Conservation (phyloP, 2,113 vertebrate genomes). For the Channa argus region DNA sequence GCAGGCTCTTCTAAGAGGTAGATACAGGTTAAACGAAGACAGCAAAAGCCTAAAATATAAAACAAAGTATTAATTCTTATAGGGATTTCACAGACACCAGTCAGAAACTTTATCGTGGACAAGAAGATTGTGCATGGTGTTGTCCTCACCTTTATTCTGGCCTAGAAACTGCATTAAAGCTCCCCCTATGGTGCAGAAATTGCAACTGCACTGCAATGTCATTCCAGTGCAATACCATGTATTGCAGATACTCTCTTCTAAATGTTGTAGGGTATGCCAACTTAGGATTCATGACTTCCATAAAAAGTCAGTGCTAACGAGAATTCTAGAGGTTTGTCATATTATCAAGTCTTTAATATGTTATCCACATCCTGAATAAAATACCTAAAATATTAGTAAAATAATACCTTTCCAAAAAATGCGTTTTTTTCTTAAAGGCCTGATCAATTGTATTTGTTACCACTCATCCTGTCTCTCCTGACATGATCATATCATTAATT, state of each 20-base stretch:
- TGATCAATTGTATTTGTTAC: conserved; percentile 1
- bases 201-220: conserved; percentile 40
- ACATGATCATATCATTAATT: conserved; percentile 19
- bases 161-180: conserved; percentile 48
- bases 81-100: conserved; percentile 4
- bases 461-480: neutral
- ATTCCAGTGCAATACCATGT: conserved; percentile 25
- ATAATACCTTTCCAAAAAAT: neutral
- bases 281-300: neutral
- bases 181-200: conserved; percentile 74
- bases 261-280: neutral
- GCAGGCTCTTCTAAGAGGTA: neutral
- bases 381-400: neutral
- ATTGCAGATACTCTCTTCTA: conserved; percentile 1
- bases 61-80: neutral
- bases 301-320: neutral
- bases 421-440: neutral
- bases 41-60: neutral
- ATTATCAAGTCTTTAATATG: neutral
- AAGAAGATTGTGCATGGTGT: conserved; percentile 13
- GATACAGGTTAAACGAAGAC: neutral
- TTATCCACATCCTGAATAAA: neutral
- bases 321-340: neutral
- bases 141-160: neutral
- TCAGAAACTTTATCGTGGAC: conserved; percentile 21